Conservation (phyloP, 2,113 vertebrate species). For the Ptyas mucosa region DNA sequence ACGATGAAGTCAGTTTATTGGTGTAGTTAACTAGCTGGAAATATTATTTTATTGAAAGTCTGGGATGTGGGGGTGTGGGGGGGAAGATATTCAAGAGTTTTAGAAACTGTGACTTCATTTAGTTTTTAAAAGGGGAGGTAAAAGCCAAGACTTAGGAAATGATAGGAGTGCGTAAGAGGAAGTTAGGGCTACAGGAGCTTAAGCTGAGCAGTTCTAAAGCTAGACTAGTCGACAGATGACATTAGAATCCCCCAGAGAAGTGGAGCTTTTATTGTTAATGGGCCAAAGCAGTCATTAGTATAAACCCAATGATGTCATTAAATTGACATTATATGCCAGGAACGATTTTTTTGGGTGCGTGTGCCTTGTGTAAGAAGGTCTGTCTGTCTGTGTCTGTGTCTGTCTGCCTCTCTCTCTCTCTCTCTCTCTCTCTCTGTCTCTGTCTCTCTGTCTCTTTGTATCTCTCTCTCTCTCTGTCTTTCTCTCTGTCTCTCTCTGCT, state of each 20-base stretch:
- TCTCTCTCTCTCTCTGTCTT: too few species aligned
- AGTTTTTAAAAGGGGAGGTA: constrained; percentile 30
- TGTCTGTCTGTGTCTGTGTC: too few species aligned
- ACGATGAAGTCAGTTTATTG: constrained; percentile 53
- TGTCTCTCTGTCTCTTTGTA: too few species aligned
- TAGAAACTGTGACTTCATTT: constrained; percentile 17
- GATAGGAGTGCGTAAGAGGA: neutral
- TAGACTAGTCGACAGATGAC: constrained; percentile 15
- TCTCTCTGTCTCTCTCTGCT: too few species aligned
- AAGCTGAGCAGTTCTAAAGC: constrained; percentile 17
- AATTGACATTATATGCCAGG: neutral
- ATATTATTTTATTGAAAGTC: neutral
- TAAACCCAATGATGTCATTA: constrained; percentile 25
- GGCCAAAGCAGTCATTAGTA: constrained; percentile 34
- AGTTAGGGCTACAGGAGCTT: neutral
- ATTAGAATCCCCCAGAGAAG: constrained; percentile 29
- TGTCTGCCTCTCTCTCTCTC: too few species aligned
- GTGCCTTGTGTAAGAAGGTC: neutral
- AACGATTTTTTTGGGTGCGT: neutral
- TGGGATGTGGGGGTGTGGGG: neutral
- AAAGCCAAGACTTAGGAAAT: constrained; percentile 1
- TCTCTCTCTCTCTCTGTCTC: too few species aligned
- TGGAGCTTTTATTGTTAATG: constrained; percentile 44
- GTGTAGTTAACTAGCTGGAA: constrained; percentile 56
- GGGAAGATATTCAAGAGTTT: neutral